Base-by-base conservation (phyloP, 2,888 invertebrate species). In the Tortrix viridana region DNA sequence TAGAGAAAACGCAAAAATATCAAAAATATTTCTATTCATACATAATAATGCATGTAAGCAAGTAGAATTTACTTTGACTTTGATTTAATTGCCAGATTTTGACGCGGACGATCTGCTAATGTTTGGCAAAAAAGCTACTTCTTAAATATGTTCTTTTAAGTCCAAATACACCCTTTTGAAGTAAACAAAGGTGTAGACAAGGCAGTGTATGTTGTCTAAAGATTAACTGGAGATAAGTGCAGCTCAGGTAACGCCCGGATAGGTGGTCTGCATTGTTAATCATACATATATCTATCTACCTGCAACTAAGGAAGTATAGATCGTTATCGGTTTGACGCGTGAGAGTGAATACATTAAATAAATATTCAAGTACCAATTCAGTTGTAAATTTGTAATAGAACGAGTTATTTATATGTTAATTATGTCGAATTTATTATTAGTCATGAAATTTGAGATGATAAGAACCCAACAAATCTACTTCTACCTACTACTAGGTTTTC, bases 391-490 rank as follows among this genome's bases (percentile, higher is more conserved):
- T 23, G n/a, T 16, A 32, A 32, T 3, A 22, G 22, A 22, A 32
- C 16, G 22, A 23, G 6, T 38, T n/a, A 1, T 22, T 37, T 50
- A 26, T 49, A 32, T 12, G 37, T 37, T 32, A 50, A 52, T 44
- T 55, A 20, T 60, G 18, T 63, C 32, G 12, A 19, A 53, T 46
- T 47, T 5, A 53, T 26, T 38, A 6, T 20, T 16, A 41, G 60
- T 55, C 19, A 62, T 57, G 38, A 41, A 56, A 57, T 46, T 41
- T 18, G 38, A 52, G 37, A 41, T 47, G 57, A 57, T 62, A 57
- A 47, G 46, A 50, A 44, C 50, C 44, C 43, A 44, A 14, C 50
- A 6, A 14, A 19, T 50, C n/a, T n/a, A 37, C 18, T 2, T 41
- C 32, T 52, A 37, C 38, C 50, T 26, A 22, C 3, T 32, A 32